Conservation (phyloP, 2,797 vertebrate species). For the Lepus townsendii region DNA sequence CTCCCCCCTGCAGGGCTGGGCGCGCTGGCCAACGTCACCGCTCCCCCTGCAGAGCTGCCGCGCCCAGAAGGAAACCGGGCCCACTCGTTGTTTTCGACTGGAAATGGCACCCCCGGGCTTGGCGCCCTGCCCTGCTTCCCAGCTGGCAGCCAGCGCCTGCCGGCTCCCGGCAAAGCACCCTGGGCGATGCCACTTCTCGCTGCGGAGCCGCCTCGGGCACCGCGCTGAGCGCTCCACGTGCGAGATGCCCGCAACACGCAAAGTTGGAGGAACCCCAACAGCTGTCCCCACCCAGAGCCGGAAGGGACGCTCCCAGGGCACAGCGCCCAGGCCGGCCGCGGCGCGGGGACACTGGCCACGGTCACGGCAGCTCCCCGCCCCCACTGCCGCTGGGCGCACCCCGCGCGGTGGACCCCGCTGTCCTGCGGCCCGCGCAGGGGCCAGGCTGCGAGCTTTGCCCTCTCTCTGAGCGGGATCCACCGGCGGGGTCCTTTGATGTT, state of each 20-base stretch:
- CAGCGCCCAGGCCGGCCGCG: rapidly evolving
- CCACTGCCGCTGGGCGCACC: not conserved
- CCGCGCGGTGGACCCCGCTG: rapidly evolving
- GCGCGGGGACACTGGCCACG: not conserved
- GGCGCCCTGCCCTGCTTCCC: conserved; percentile 47
- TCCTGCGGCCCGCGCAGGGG: not conserved
- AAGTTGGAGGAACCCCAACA: not conserved
- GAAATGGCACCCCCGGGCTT: conserved; percentile 76
- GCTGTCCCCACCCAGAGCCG: no score
- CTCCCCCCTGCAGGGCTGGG: no score
- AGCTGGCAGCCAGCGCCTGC: conserved; percentile 61
- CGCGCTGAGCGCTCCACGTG: not conserved
- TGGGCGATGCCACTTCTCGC: conserved; percentile 10
- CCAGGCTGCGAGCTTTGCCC: conserved; percentile 37
- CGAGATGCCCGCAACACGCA: rapidly evolving
- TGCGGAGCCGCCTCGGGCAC: not conserved
- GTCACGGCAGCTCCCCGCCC: not conserved
- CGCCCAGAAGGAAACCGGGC: conserved; percentile 62
- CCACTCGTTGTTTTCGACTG: conserved; percentile 77
- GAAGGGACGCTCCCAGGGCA: no score
- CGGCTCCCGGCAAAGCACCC: conserved; percentile 30
- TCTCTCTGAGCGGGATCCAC: not conserved
- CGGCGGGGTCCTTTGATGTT: conserved; percentile 69
- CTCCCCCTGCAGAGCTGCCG: not conserved
- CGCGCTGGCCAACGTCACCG: not conserved